Conservation (phyloP, 2,888 invertebrate species). For the Teinopalpus imperialis region DNA sequence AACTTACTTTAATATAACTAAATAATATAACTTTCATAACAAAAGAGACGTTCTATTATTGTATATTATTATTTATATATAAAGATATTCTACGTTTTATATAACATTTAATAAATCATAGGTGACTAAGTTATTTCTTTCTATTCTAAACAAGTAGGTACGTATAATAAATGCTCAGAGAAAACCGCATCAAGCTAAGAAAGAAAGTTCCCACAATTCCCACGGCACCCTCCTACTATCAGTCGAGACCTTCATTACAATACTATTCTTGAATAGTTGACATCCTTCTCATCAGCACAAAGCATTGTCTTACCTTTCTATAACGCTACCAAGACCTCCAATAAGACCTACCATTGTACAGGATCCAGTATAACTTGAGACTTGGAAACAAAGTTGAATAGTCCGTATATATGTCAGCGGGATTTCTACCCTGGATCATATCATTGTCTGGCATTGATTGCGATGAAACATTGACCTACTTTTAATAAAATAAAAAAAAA, state of each 20-base stretch:
- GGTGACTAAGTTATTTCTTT: too few species aligned
- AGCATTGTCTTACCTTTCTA: slow-evolving; percentile 11
- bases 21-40: too few species aligned
- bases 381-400: slow-evolving; percentile 4
- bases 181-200: not conserved
- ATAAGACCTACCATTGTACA: slow-evolving; percentile 4
- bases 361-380: slow-evolving; percentile 7
- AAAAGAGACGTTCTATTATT: too few species aligned
- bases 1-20: too few species aligned
- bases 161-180: not conserved
- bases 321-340: not conserved
- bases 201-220: slow-evolving; percentile 2
- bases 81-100: too few species aligned
- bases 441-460: slow-evolving; percentile 22
- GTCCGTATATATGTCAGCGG: slow-evolving; percentile 2
- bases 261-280: slow-evolving; percentile 11
- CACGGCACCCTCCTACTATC: not conserved
- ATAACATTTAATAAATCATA: too few species aligned
- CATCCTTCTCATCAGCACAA: slow-evolving; percentile 12
- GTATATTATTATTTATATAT: too few species aligned
- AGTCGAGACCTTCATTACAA: slow-evolving; percentile 1
- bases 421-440: not conserved
- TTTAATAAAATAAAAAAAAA: slow-evolving; percentile 9
- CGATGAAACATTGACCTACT: slow-evolving; percentile 19
- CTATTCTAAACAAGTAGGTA: not conserved